Percentiles rank a stretch among this genome's conserved stretches.
Conservation (phyloP, 2,797 vertebrate species). For the Pelobates cultripes region DNA sequence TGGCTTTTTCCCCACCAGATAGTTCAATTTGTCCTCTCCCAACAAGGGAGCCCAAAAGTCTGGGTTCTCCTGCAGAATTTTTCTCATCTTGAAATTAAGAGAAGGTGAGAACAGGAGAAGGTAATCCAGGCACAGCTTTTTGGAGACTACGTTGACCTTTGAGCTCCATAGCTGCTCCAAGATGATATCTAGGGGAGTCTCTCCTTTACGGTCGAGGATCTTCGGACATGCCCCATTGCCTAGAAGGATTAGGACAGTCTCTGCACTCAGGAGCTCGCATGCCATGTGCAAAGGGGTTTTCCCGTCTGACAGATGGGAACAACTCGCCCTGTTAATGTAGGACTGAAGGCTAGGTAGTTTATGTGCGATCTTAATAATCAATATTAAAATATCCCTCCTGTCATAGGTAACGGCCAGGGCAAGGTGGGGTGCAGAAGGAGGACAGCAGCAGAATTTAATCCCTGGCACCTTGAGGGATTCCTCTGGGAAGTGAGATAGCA, state of each 20-base stretch:
- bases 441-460: slow-evolving; percentile 81
- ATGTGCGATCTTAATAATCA: slow-evolving; percentile 80
- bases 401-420: slow-evolving; percentile 85
- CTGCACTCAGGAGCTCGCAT: slow-evolving; percentile 81
- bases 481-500: slow-evolving; percentile 78
- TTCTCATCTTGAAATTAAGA: slow-evolving; percentile 77
- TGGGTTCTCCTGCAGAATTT: slow-evolving; percentile 70
- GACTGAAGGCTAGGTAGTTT: slow-evolving; percentile 70
- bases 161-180: slow-evolving; percentile 80
- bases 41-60: slow-evolving; percentile 76
- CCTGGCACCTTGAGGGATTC: slow-evolving; percentile 82
- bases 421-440: slow-evolving; percentile 80
- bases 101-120: slow-evolving; percentile 83
- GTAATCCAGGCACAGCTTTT: slow-evolving; percentile 80
- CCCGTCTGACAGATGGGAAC: slow-evolving; percentile 77
- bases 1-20: slow-evolving; percentile 77
- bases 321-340: slow-evolving; percentile 73
- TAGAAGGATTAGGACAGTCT: slow-evolving; percentile 78
- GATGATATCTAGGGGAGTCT: slow-evolving; percentile 80
- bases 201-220: slow-evolving; percentile 76
- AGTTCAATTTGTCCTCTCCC: slow-evolving; percentile 79
- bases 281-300: slow-evolving; percentile 84
- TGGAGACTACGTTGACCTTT: slow-evolving; percentile 67
- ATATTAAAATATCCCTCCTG: slow-evolving; percentile 78
- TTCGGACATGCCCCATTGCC: slow-evolving; percentile 81